Base-by-base conservation (phyloP, 2,888 invertebrate genomes). In the Epinotia nisella region DNA sequence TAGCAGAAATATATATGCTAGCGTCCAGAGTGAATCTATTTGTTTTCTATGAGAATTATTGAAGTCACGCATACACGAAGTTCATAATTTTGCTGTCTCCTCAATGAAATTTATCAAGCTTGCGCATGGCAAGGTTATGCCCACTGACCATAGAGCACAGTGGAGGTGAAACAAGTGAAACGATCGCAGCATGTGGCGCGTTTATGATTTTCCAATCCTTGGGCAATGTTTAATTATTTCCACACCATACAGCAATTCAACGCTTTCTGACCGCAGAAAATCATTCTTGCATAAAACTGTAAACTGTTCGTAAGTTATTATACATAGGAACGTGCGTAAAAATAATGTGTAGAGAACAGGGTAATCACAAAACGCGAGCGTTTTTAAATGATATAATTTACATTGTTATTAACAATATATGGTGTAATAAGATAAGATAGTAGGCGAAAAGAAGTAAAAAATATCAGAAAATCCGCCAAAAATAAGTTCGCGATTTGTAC, bases 111-210 rank as follows among this genome's bases (percentile, higher is more conserved):
- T 7, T 49, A 55, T 56, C 13, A 35, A 55, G 55, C 65, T 72
- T 72, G 67, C 55, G 60, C 66, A 29, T 45, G 5, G 61, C 67
- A 72, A 72, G 72, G 72, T 56, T 51, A 35, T 66, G 39, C 10
- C 11, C 71, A 67, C 55, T 35, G 35, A 35, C 59, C 45, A 61
- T 67, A 67, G 35, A 61, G 67, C 11, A 56, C 61, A 58, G 13
- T 55, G 15, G 71, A 71, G 53, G 72, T 67, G 61, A 67, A 72
- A 72, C 56, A 72, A 72, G 72, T 67, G 61, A 62, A 68, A 72
- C 67, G 49, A 56, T 56, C 67, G 10, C 67, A 72, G 72, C 72
- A 61, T 72, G 67, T 72, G 72, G 67, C 72, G 66, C 41, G 45
- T 56, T 67, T 67, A 67, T 67, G 39, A 67, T 67, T 67, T 72